phyloP scores from a whole-genome alignment of 2,888 invertebrate genomes.

The Protonemura montana region DNA sequence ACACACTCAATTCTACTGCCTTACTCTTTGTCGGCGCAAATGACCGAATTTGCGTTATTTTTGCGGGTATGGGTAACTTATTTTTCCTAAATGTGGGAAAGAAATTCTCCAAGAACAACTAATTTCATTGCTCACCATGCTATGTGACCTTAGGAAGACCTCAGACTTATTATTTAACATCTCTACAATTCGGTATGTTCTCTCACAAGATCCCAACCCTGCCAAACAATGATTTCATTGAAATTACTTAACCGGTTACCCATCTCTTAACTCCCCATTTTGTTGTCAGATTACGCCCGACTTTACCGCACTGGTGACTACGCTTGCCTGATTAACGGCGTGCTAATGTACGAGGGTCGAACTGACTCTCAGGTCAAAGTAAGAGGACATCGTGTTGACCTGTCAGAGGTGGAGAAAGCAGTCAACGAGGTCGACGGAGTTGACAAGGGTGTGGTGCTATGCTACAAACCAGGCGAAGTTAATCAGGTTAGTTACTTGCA shows the following conservation, averaged over 20 bases:
- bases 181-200: too few species aligned
- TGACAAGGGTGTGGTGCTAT: constrained; percentile 80
- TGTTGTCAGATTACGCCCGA: constrained; percentile 67
- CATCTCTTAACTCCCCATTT: not conserved
- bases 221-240: too few species aligned
- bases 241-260: not conserved
- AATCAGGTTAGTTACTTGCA: constrained; percentile 61
- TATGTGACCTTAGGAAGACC: too few species aligned
- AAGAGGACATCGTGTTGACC: constrained; percentile 84
- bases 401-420: constrained; percentile 82
- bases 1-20: too few species aligned
- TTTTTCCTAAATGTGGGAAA: too few species aligned
- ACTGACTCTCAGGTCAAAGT: constrained; percentile 85
- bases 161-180: too few species aligned
- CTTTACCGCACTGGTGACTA: constrained; percentile 88
- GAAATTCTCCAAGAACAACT: too few species aligned
- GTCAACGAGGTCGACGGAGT: constrained; percentile 70
- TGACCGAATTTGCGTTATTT: too few species aligned
- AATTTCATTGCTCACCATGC: too few species aligned
- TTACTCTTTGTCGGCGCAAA: too few species aligned
- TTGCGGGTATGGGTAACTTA: too few species aligned
- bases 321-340: constrained; percentile 74
- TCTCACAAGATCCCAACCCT: too few species aligned
- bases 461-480: constrained; percentile 75
- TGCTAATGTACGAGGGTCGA: constrained; percentile 76